Percentiles rank a stretch among this genome's conserved stretches.
Evolutionary conservation across 2,888 invertebrate genomes (phyloP).

Genomic region (Catocala nupta): DNA sequence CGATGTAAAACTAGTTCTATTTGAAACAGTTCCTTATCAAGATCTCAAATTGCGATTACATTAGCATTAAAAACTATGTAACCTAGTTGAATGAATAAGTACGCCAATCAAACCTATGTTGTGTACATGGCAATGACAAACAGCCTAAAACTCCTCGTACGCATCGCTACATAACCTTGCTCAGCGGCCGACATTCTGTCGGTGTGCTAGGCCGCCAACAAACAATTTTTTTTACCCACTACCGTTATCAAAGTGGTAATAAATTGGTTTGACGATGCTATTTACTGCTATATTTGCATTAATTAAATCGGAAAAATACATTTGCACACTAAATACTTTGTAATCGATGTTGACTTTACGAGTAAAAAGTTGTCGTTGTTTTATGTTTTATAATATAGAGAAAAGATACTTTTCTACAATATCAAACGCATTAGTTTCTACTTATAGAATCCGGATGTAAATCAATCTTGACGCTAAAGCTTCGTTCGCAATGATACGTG

Average conservation of each 20-base stretch:
- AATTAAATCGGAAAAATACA: constrained; percentile 46
- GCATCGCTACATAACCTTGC: constrained; percentile 44
- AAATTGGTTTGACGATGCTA: constrained; percentile 55
- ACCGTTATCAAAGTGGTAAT: constrained; percentile 61
- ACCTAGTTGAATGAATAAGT: constrained; percentile 4
- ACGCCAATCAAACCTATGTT: constrained; percentile 7
- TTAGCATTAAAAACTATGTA: background rate
- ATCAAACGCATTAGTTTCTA: constrained; percentile 46
- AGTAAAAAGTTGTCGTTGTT: background rate
- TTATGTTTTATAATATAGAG: constrained; percentile 1
- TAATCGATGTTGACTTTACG: constrained; percentile 4
- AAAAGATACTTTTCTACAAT: constrained; percentile 18
- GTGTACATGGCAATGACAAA: constrained; percentile 29
- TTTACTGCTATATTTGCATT: constrained; percentile 62
- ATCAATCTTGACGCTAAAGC: constrained; percentile 75
- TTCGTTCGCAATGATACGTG: constrained; percentile 62
- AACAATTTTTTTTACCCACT: constrained; percentile 55
- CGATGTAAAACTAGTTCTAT: background rate
- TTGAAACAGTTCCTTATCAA: background rate
- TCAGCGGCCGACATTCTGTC: constrained; percentile 50
- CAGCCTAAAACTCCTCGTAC: constrained; percentile 27
- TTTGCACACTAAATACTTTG: constrained; percentile 18
- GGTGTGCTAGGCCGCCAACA: constrained; percentile 45
- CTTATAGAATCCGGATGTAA: constrained; percentile 81
- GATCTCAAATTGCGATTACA: background rate